A percentile compares a stretch with the other conserved stretches of the same genome.
Evolutionary conservation across 64 coral and sea anemone genomes (phyloP).

Genomic region (Catalaphyllia jardinei): DNA sequence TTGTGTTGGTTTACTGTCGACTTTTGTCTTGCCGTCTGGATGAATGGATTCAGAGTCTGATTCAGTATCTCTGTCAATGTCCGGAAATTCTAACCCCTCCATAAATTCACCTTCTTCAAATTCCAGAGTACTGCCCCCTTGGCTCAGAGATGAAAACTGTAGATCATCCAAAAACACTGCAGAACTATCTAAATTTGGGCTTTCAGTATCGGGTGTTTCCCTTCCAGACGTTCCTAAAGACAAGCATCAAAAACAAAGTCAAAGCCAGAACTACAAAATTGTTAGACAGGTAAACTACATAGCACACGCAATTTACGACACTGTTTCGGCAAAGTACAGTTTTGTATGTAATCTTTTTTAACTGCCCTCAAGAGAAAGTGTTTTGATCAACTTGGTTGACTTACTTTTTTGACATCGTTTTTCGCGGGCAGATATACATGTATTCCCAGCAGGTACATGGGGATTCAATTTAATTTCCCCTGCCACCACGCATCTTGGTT

Average conservation of each 20-base stretch:
- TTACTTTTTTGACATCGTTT: too few species aligned
- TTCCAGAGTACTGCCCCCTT: constrained; percentile 48
- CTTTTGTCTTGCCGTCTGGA: constrained; percentile 12
- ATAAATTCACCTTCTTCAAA: constrained; percentile 79
- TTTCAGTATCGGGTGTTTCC: constrained; percentile 17
- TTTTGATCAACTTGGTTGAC: too few species aligned
- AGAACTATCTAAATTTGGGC: constrained; percentile 64
- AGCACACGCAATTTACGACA: too few species aligned
- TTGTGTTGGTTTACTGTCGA: constrained; percentile 24
- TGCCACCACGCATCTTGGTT: too few species aligned
- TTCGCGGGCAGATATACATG: too few species aligned
- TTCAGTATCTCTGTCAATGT: constrained; percentile 70
- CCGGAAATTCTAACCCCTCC: constrained; percentile 84
- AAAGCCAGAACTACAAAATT: too few species aligned
- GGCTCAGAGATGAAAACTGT: constrained; percentile 67
- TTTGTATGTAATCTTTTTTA: too few species aligned
- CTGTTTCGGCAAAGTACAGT: too few species aligned
- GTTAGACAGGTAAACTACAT: too few species aligned
- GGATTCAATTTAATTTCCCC: too few species aligned
- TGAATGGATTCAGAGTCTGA: constrained; percentile 18
- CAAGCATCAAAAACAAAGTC: background rate
- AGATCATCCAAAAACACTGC: constrained; percentile 50
- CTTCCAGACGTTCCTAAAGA: background rate
- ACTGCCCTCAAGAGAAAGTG: too few species aligned
- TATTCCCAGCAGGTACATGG: too few species aligned